Evolutionary conservation across 2,113 vertebrate species (phyloP).

Genomic region (Tiliqua scincoides): DNA sequence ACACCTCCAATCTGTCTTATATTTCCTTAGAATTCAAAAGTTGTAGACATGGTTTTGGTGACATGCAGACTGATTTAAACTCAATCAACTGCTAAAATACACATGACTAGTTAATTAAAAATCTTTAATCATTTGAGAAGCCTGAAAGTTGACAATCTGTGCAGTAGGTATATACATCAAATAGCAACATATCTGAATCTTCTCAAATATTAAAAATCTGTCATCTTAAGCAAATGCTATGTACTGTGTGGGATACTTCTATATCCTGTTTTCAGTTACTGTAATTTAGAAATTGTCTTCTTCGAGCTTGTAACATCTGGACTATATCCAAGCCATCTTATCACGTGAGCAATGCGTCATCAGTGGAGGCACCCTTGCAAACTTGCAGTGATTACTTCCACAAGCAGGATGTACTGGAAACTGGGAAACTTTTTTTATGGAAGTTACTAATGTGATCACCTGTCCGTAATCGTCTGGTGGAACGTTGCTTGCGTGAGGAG

Average conservation of each 20-base stretch:
- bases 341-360: neutral
- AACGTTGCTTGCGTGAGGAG: neutral
- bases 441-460: neutral
- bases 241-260: neutral
- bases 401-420: neutral
- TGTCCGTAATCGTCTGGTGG: neutral
- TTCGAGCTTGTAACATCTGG: neutral
- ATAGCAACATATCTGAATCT: neutral
- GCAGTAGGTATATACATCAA: slow-evolving; percentile 2
- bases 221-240: neutral
- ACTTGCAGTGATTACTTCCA: neutral
- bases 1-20: neutral
- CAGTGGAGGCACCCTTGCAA: neutral
- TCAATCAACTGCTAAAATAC: neutral
- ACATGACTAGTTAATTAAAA: neutral
- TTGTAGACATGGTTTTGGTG: neutral
- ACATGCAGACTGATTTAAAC: neutral
- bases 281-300: neutral
- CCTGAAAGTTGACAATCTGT: neutral
- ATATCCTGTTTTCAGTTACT: neutral
- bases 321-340: neutral
- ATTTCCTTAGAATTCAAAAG: neutral
- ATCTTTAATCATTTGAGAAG: neutral
- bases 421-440: neutral
- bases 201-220: neutral